A percentile compares a stretch with the other conserved stretches of the same genome.
These are phyloP conservation scores for Cloeon dipterum DNA, from an alignment of 2,888 invertebrate species.

Conservation along the genomic window DNA sequence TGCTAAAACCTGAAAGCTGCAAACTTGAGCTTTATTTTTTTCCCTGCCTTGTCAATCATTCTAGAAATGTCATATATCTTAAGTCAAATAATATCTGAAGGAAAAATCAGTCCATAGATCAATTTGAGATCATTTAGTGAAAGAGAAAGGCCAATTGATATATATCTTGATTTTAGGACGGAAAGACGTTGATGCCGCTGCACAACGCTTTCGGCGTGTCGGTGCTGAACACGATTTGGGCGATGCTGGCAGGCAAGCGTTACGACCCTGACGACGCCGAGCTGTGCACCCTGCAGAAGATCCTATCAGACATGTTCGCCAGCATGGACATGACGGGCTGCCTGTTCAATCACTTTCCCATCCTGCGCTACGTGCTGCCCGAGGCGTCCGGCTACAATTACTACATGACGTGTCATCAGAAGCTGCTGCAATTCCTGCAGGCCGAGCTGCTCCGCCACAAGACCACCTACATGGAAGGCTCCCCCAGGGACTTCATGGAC, in stretches of 20 bases:
- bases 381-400: slow-evolving; percentile 50
- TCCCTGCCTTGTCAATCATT: too few species aligned
- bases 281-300: slow-evolving; percentile 37
- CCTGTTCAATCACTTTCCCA: slow-evolving; percentile 55
- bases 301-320: slow-evolving; percentile 45
- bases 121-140: too few species aligned
- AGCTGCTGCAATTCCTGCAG: slow-evolving; percentile 47
- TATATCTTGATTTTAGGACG: too few species aligned
- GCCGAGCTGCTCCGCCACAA: slow-evolving; percentile 50
- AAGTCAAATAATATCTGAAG: too few species aligned
- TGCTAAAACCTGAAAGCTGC: too few species aligned
- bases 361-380: slow-evolving; percentile 43
- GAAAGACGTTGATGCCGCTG: slow-evolving; percentile 31
- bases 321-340: slow-evolving; percentile 64
- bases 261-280: slow-evolving; percentile 46
- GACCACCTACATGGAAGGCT: slow-evolving; percentile 29
- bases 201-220: slow-evolving; percentile 42
- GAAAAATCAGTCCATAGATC: too few species aligned
- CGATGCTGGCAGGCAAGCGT: slow-evolving; percentile 45
- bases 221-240: slow-evolving; percentile 59
- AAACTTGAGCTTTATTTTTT: too few species aligned
- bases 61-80: too few species aligned
- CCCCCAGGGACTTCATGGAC: slow-evolving; percentile 60
- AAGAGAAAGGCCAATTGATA: too few species aligned
- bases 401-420: slow-evolving; percentile 43